A percentile compares a stretch with the other conserved stretches of the same genome.
Conservation (phyloP, 2,888 invertebrate genomes). For the Drosophila suboccidentalis region DNA sequence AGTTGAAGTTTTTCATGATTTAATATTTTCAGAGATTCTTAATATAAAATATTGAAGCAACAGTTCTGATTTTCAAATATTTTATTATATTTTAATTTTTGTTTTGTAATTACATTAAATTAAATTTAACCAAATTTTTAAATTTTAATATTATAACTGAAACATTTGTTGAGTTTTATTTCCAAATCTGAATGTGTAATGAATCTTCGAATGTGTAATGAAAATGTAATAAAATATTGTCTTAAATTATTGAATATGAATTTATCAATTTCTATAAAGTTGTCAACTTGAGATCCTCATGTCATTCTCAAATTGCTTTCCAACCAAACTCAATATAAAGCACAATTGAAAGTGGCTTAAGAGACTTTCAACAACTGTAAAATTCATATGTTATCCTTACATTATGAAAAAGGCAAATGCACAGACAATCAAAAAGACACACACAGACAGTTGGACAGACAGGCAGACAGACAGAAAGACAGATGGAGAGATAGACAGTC, state of each 20-base stretch:
- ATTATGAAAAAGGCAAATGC: constrained; percentile 29
- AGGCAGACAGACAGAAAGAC: constrained; percentile 15
- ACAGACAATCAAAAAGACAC: constrained; percentile 25
- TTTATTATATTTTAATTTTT: too few relatives aligned
- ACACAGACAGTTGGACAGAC: constrained; percentile 13
- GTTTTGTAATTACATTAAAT: too few relatives aligned
- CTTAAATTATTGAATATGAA: neutral
- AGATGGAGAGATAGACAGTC: constrained; percentile 13
- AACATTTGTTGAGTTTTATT: too few relatives aligned
- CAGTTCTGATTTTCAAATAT: too few relatives aligned
- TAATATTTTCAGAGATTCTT: too few relatives aligned
- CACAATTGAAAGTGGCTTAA: neutral
- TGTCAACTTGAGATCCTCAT: neutral
- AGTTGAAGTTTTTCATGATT: neutral
- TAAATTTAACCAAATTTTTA: too few relatives aligned
- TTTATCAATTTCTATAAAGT: neutral
- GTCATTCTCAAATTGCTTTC: neutral
- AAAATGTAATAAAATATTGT: neutral
- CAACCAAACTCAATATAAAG: constrained; percentile 11
- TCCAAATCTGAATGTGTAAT: too few relatives aligned
- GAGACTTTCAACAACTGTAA: constrained; percentile 22
- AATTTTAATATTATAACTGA: too few relatives aligned
- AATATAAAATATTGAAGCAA: too few relatives aligned
- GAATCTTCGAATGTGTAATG: too few relatives aligned
- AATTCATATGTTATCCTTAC: constrained; percentile 53